Conservation (phyloP, 1,140 invertebrate species). For the Megalopta genalis region DNA sequence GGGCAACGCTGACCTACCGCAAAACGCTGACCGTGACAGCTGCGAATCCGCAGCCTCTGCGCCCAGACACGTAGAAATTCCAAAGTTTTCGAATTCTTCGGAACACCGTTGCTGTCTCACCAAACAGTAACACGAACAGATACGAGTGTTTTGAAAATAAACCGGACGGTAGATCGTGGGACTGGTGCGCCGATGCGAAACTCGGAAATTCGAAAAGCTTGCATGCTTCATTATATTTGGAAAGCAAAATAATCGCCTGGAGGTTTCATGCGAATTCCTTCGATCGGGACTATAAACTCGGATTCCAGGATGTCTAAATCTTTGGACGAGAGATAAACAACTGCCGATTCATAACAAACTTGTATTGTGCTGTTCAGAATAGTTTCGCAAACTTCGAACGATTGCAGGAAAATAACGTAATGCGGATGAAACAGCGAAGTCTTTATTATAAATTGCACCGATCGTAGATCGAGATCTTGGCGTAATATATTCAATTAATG, state of each 20-base stretch:
- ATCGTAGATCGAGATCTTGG: too few relatives aligned
- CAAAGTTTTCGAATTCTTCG: constrained; percentile 25
- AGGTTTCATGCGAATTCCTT: background rate
- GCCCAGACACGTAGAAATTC: constrained; percentile 5
- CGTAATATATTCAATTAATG: too few relatives aligned
- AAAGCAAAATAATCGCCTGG: background rate
- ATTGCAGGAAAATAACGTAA: too few relatives aligned
- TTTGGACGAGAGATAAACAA: background rate
- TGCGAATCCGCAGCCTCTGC: background rate
- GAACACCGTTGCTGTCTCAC: background rate
- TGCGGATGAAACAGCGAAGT: too few relatives aligned
- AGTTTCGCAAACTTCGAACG: too few relatives aligned
- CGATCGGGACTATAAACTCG: background rate
- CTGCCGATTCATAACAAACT: background rate
- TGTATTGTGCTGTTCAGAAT: too few relatives aligned
- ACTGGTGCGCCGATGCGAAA: background rate
- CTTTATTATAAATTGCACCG: too few relatives aligned
- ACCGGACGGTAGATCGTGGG: background rate
- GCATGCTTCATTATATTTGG: constrained; percentile 7
- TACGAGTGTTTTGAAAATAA: constrained; percentile 34
- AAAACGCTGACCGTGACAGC: constrained; percentile 32
- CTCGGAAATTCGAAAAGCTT: constrained; percentile 1
- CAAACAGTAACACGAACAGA: constrained; percentile 18
- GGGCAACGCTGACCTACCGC: constrained; percentile 19
- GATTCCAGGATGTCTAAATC: constrained; percentile 3